These are phyloP conservation scores for Erynnis tages DNA, from an alignment of 2,888 invertebrate species.

Conservation along the genomic window DNA sequence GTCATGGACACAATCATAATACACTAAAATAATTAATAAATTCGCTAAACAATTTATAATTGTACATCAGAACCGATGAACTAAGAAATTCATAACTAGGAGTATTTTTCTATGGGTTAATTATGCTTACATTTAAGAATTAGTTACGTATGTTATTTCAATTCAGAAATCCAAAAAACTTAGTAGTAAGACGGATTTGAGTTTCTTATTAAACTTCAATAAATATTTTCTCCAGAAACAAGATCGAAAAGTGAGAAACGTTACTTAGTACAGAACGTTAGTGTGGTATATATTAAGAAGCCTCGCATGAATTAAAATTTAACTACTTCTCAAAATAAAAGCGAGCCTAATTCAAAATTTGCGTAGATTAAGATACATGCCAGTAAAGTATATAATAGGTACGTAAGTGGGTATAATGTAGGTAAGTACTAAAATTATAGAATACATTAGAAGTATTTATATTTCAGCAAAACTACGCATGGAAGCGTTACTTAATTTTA, in stretches of 20 bases:
- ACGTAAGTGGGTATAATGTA: conserved; percentile 75
- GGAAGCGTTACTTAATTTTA: conserved; percentile 75
- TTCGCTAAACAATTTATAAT: conserved; percentile 70
- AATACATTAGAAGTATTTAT: conserved; percentile 70
- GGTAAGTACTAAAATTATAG: conserved; percentile 77
- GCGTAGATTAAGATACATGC: conserved; percentile 67
- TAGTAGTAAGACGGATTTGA: conserved; percentile 69
- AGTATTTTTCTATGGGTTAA: conserved; percentile 72
- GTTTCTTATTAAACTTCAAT: conserved; percentile 44
- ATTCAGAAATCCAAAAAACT: conserved; percentile 69
- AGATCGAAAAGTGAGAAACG: conserved; percentile 31
- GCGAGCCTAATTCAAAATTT: conserved; percentile 65
- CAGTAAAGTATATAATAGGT: conserved; percentile 72
- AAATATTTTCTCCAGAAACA: conserved; percentile 36
- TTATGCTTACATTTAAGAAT: conserved; percentile 67
- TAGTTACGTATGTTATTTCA: conserved; percentile 77
- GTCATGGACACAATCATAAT: conserved; percentile 55
- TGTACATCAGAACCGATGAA: conserved; percentile 61
- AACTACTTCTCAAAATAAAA: conserved; percentile 52
- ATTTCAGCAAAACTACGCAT: conserved; percentile 76
- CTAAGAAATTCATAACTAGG: conserved; percentile 67
- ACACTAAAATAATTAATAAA: conserved; percentile 67
- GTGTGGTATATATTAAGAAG: conserved; percentile 57
- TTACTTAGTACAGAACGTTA: conserved; percentile 38
- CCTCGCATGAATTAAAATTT: conserved; percentile 64